A percentile compares a stretch with the other conserved stretches of the same genome.
phyloP scores from a whole-genome alignment of 2,888 invertebrate genomes.

The Acleris emargana region DNA sequence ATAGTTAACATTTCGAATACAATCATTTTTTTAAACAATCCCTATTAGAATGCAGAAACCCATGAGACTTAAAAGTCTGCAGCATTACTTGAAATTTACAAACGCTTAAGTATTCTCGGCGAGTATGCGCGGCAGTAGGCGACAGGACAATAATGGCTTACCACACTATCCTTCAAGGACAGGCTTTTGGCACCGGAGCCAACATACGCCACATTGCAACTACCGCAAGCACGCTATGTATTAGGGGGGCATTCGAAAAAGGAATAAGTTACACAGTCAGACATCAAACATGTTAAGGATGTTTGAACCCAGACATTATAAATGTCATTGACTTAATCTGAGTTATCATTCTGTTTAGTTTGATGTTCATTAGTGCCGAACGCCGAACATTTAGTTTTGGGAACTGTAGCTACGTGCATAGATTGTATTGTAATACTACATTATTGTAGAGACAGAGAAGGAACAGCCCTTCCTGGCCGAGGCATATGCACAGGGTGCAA shows the following conservation, averaged over 20 bases:
- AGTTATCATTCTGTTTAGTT: too few species aligned
- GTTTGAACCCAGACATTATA: too few species aligned
- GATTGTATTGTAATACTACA: too few species aligned
- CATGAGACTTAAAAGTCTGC: conserved; percentile 1
- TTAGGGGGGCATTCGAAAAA: not conserved
- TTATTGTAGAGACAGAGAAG: too few species aligned
- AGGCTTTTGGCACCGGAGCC: conserved; percentile 32
- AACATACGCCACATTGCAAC: conserved; percentile 2
- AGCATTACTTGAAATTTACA: conserved; percentile 15
- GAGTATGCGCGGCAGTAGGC: conserved; percentile 17
- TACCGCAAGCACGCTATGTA: not conserved
- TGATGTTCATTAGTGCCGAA: too few species aligned
- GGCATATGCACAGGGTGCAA: too few species aligned
- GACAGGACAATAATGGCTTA: conserved; percentile 30
- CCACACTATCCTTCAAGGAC: conserved; percentile 32
- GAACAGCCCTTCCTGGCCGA: too few species aligned
- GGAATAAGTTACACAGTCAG: too few species aligned
- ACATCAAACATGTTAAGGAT: too few species aligned
- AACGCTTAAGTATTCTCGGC: conserved; percentile 29
- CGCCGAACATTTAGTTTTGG: too few species aligned
- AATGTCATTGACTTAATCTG: too few species aligned
- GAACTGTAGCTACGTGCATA: too few species aligned
- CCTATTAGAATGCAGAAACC: conserved; percentile 1
- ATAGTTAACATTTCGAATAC: not conserved
- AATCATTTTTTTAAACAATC: not conserved